Conservation (phyloP, 2,113 vertebrate genomes). For the Charina bottae region DNA sequence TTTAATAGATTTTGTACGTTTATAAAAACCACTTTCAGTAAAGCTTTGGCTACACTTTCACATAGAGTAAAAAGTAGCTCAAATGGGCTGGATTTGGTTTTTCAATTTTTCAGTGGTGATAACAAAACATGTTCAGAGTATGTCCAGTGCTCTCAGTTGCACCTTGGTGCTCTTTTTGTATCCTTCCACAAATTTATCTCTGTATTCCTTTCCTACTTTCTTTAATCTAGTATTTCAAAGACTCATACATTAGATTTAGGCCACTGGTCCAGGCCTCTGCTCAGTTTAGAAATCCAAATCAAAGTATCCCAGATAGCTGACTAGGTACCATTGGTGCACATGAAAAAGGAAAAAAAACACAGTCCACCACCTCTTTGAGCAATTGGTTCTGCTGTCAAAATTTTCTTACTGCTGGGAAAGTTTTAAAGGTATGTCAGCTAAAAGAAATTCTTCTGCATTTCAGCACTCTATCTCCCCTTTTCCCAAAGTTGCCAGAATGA, state of each 20-base stretch:
- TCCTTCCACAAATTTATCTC: neutral
- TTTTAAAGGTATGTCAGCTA: too few species aligned
- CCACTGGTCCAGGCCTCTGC: too few species aligned
- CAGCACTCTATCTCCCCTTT: too few species aligned
- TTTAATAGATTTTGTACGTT: neutral
- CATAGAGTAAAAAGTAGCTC: neutral
- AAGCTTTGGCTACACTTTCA: neutral
- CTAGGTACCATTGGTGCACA: too few species aligned
- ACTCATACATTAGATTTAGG: too few species aligned
- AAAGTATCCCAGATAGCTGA: too few species aligned
- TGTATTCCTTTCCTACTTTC: neutral
- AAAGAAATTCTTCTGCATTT: too few species aligned
- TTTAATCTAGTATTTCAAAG: neutral
- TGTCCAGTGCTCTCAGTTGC: neutral
- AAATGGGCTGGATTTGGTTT: neutral
- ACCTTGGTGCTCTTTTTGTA: neutral
- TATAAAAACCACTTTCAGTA: neutral
- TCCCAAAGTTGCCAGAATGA: neutral
- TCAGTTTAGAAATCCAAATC: too few species aligned
- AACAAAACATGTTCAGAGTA: neutral
- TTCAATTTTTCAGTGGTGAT: neutral
- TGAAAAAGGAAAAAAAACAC: too few species aligned
- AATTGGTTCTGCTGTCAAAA: too few species aligned
- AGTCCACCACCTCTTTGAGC: too few species aligned
- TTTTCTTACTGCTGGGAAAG: too few species aligned